Evolutionary conservation across 2,888 invertebrate species (phyloP).

Genomic region (Nomada ferruginata): DNA sequence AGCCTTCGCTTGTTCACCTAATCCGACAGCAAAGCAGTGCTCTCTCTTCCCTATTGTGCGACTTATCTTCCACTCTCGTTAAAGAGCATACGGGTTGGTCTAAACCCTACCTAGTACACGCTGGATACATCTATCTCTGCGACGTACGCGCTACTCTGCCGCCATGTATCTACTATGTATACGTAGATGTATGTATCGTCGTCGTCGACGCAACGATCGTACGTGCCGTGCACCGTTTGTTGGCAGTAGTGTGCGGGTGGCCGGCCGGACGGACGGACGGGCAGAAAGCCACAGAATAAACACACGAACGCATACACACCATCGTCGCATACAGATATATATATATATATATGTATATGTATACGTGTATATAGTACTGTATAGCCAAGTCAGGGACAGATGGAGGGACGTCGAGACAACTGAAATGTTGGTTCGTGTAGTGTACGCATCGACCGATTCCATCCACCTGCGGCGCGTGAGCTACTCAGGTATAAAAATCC

Average conservation of each 20-base stretch:
- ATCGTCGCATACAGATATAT: conserved; percentile 1
- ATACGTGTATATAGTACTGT: neutral
- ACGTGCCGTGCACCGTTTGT: conserved; percentile 62
- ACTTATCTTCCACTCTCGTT: conserved; percentile 66
- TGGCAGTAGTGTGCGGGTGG: conserved; percentile 69
- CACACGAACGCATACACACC: conserved; percentile 28
- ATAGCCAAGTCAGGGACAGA: conserved; percentile 35
- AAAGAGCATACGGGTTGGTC: conserved; percentile 71
- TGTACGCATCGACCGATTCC: conserved; percentile 59
- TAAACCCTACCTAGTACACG: conserved; percentile 38
- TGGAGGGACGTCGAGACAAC: conserved; percentile 52
- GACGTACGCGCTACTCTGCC: conserved; percentile 32
- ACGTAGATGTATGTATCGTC: conserved; percentile 25
- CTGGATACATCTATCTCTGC: conserved; percentile 64
- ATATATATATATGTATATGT: neutral
- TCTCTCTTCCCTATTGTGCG: conserved; percentile 51
- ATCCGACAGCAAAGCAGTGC: conserved; percentile 50
- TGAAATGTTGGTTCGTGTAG: conserved; percentile 53
- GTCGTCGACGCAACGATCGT: conserved; percentile 60
- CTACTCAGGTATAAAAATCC: conserved; percentile 67
- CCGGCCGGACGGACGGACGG: conserved; percentile 55
- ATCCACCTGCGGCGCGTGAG: conserved; percentile 68
- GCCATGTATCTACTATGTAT: conserved; percentile 10
- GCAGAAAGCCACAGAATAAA: conserved; percentile 53
- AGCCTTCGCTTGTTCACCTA: conserved; percentile 56